These are phyloP conservation scores for Alviniconcha marisindica DNA, from an alignment of 1,140 invertebrate genomes.

Conservation along the genomic window DNA sequence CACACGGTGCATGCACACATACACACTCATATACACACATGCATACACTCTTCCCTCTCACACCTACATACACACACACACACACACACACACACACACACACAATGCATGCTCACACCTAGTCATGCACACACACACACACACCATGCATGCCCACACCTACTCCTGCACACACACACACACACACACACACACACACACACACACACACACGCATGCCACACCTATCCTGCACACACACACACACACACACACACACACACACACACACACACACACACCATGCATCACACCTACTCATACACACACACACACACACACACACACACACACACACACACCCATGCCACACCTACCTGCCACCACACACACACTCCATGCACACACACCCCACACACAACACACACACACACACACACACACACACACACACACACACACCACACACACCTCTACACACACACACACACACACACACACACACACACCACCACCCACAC, in stretches of 20 bases:
- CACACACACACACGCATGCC: neutral
- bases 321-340: conserved; percentile 28
- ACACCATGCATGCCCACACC: neutral
- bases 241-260: neutral
- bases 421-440: too few species aligned
- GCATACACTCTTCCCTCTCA: neutral
- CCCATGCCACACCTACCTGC: neutral
- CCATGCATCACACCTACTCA: neutral
- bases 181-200: neutral
- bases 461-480: too few species aligned
- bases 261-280: neutral
- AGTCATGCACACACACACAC: neutral
- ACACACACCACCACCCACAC: too few species aligned
- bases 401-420: too few species aligned
- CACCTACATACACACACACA: neutral
- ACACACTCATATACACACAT: too few species aligned
- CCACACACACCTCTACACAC: too few species aligned
- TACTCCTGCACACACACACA: neutral
- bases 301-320: conserved; percentile 7
- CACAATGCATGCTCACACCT: neutral
- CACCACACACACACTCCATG: neutral
- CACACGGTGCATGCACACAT: too few species aligned
- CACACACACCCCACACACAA: too few species aligned
- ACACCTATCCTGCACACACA: neutral
- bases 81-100: neutral